Percentiles rank a stretch among this genome's conserved stretches.
Conservation (phyloP, 2,888 invertebrate species). For the Scaptomyza tumidula region DNA sequence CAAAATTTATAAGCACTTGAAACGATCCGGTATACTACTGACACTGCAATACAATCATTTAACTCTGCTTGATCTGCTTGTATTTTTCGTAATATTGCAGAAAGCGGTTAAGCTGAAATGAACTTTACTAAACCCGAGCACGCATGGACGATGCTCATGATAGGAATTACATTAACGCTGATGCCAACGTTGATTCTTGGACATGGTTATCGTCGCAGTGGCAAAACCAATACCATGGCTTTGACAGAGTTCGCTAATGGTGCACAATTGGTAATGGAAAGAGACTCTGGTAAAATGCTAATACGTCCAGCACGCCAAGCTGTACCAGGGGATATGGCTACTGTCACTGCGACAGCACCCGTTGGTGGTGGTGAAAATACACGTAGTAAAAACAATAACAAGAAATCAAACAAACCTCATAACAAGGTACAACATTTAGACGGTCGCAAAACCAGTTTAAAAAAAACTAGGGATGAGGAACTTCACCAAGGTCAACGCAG, state of each 20-base stretch:
- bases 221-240: constrained; percentile 34
- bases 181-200: constrained; percentile 49
- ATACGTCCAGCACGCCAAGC: constrained; percentile 79
- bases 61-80: too few relatives aligned
- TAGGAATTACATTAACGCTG: constrained; percentile 50
- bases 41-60: too few relatives aligned
- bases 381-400: constrained; percentile 73
- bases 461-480: constrained; percentile 59
- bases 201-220: constrained; percentile 44
- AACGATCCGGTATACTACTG: too few relatives aligned
- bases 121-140: constrained; percentile 42
- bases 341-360: constrained; percentile 3
- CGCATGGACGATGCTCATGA: constrained; percentile 32
- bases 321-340: constrained; percentile 10
- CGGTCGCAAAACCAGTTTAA: constrained; percentile 41
- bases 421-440: constrained; percentile 50
- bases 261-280: constrained; percentile 62
- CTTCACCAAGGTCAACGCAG: constrained; percentile 58
- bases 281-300: constrained; percentile 54
- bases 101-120: constrained; percentile 42
- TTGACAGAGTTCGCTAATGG: constrained; percentile 41
- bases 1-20: too few relatives aligned
- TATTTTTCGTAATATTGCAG: too few relatives aligned
- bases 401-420: constrained; percentile 71
- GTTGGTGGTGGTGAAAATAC: constrained; percentile 30